A percentile compares a stretch with the other conserved stretches of the same genome.
Conservation (phyloP, 2,797 vertebrate genomes). For the Meda fulgida region DNA sequence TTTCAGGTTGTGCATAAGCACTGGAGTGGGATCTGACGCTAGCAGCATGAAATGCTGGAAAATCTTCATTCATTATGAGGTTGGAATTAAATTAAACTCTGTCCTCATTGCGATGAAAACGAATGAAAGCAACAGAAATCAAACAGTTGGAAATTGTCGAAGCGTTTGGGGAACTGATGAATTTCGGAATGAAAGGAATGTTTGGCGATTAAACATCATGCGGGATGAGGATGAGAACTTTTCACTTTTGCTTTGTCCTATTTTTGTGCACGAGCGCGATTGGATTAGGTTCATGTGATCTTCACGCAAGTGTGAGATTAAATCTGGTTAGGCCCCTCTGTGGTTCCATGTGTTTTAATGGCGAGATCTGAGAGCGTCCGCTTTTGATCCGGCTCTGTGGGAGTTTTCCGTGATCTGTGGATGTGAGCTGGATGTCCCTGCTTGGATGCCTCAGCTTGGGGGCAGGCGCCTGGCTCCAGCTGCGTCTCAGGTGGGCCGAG, state of each 20-base stretch:
- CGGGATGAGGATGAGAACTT: background rate
- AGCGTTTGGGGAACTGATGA: background rate
- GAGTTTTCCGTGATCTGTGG: conserved; percentile 22
- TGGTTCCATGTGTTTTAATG: conserved; percentile 33
- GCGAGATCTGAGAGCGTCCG: background rate
- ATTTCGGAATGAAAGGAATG: background rate
- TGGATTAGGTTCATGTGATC: background rate
- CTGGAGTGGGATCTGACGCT: conserved; percentile 24
- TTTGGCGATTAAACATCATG: background rate
- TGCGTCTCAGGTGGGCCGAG: conserved; percentile 32
- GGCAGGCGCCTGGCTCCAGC: conserved; percentile 22
- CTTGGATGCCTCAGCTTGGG: conserved; percentile 26
- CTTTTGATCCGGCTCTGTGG: conserved; percentile 37
- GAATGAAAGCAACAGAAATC: conserved; percentile 8
- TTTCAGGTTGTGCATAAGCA: conserved; percentile 8
- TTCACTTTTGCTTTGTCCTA: conserved; percentile 1
- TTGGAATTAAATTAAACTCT: conserved; percentile 39
- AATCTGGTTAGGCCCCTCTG: conserved; percentile 23
- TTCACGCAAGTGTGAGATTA: background rate
- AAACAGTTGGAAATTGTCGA: conserved; percentile 13
- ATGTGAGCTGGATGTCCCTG: conserved; percentile 19
- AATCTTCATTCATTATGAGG: conserved; percentile 42
- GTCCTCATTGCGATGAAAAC: background rate
- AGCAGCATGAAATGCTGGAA: conserved; percentile 10
- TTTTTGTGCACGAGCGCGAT: background rate